These are phyloP conservation scores for Drosophila histrio DNA, from an alignment of 2,888 invertebrate genomes.

Conservation along the genomic window DNA sequence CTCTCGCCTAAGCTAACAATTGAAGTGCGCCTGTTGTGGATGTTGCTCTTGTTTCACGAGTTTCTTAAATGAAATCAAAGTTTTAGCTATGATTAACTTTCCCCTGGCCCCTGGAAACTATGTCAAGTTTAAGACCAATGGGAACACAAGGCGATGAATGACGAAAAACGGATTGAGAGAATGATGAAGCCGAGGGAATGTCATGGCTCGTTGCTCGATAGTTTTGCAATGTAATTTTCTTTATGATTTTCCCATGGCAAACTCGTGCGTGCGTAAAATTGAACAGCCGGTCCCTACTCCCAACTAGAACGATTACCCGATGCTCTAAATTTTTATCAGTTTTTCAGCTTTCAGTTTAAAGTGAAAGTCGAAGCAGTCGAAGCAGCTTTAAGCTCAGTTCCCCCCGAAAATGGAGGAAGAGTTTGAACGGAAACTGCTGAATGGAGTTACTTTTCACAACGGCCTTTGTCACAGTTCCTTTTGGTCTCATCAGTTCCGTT, in stretches of 20 bases:
- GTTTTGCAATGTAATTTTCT: slow-evolving; percentile 69
- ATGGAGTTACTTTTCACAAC: slow-evolving; percentile 42
- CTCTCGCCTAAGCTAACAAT: slow-evolving; percentile 54
- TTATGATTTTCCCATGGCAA: slow-evolving; percentile 66
- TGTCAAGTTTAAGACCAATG: slow-evolving; percentile 67
- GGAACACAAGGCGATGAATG: slow-evolving; percentile 14
- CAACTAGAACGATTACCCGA: slow-evolving; percentile 21
- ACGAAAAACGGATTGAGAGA: not conserved
- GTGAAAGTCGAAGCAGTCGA: slow-evolving; percentile 24
- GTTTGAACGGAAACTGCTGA: slow-evolving; percentile 22
- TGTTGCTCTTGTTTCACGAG: slow-evolving; percentile 53
- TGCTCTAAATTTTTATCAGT: slow-evolving; percentile 37
- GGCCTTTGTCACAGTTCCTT: slow-evolving; percentile 55
- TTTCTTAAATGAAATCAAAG: slow-evolving; percentile 66
- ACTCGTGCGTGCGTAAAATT: slow-evolving; percentile 75
- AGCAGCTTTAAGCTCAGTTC: slow-evolving; percentile 48
- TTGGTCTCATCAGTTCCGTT: slow-evolving; percentile 50
- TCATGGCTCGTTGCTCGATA: slow-evolving; percentile 68
- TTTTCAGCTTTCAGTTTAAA: slow-evolving; percentile 38
- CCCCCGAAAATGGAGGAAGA: not conserved
- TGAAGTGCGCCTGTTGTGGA: slow-evolving; percentile 57
- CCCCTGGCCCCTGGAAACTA: slow-evolving; percentile 37
- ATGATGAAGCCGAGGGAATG: slow-evolving; percentile 13
- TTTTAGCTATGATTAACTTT: slow-evolving; percentile 66
- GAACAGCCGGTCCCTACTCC: slow-evolving; percentile 38